Conservation (phyloP, 2,797 vertebrate genomes). For the Lepus oiostolus region DNA sequence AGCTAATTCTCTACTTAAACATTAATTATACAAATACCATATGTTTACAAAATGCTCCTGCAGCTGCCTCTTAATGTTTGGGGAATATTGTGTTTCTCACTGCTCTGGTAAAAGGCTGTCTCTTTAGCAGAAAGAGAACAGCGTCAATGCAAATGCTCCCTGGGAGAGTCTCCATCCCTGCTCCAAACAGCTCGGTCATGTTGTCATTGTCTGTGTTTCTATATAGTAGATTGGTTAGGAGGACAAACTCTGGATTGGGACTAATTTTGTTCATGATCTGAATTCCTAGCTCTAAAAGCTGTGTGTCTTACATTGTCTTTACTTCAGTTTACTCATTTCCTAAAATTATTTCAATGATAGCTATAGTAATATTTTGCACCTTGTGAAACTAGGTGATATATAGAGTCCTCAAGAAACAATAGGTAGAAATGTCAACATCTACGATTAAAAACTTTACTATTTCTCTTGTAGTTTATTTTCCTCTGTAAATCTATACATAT, state of each 20-base stretch:
- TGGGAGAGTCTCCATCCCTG: neutral
- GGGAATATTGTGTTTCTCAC: constrained; percentile 73
- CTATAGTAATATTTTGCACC: neutral
- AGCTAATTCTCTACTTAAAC: constrained; percentile 74
- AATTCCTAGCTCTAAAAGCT: neutral
- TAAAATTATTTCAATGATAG: neutral
- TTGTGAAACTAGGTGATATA: neutral
- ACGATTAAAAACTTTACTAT: neutral
- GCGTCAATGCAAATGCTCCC: neutral
- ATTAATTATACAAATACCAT: constrained; percentile 82
- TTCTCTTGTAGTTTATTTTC: neutral
- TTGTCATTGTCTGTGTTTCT: neutral
- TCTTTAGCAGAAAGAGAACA: constrained; percentile 48
- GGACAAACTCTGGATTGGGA: neutral
- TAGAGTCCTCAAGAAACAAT: constrained; percentile 28
- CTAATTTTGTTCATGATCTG: neutral
- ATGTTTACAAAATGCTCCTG: constrained; percentile 77
- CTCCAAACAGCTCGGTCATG: neutral
- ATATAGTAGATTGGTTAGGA: neutral
- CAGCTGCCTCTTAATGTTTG: constrained; percentile 70
- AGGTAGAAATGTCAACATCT: neutral
- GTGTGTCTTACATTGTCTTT: neutral
- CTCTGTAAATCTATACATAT: neutral
- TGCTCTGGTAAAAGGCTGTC: constrained; percentile 40
- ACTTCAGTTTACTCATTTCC: neutral